phyloP scores from a whole-genome alignment of 2,797 vertebrate genomes.

The Cyprinodon diabolis region DNA sequence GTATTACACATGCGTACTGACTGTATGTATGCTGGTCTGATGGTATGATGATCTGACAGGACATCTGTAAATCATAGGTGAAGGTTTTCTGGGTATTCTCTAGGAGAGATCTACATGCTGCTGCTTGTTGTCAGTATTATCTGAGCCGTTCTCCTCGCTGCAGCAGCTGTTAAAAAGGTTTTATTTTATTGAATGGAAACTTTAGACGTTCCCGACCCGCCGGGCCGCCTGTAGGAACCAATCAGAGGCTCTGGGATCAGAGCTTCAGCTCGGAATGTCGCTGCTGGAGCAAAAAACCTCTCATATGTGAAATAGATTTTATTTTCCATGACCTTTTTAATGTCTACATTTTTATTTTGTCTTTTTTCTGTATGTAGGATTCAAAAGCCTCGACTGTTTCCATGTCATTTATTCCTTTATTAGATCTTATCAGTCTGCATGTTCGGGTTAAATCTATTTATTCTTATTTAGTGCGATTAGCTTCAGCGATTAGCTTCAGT shows the following conservation, averaged over 20 bases:
- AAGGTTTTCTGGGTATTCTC: too few relatives aligned
- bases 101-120: background rate
- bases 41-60: too few relatives aligned
- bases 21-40: too few relatives aligned
- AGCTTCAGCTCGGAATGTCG: too few relatives aligned
- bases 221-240: background rate
- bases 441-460: too few relatives aligned
- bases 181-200: conserved; percentile 6
- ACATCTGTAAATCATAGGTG: too few relatives aligned
- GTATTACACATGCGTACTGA: too few relatives aligned
- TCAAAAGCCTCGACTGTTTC: background rate
- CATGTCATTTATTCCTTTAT: background rate
- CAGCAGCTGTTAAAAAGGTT: conserved; percentile 12
- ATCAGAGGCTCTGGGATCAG: too few relatives aligned
- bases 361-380: background rate
- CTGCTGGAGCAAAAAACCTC: background rate
- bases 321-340: background rate
- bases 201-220: conserved; percentile 29
- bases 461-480: too few relatives aligned
- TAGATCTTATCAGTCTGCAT: too few relatives aligned
- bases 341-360: conserved; percentile 6
- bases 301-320: background rate
- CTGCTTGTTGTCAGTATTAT: conserved; percentile 21
- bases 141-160: conserved; percentile 4
- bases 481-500: too few relatives aligned